Evolutionary conservation across 2,888 invertebrate genomes (phyloP).

Genomic region (Schrankia costaestrigalis): DNA sequence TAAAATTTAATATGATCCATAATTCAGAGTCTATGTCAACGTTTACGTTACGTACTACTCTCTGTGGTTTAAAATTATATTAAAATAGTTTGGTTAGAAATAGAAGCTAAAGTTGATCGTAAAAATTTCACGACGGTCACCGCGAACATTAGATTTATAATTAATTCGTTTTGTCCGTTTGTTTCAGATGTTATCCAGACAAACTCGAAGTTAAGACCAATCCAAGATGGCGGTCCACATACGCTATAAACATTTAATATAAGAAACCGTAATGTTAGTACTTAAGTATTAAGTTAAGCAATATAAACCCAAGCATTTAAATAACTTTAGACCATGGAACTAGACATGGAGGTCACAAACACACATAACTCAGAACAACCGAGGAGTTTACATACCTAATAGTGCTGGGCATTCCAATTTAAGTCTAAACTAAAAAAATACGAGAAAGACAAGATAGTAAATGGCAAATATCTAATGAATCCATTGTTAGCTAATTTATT

Average conservation of each 20-base stretch:
- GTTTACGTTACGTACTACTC: slow-evolving; percentile 39
- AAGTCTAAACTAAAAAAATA: slow-evolving; percentile 51
- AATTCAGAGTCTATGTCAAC: slow-evolving; percentile 38
- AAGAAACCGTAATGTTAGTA: slow-evolving; percentile 75
- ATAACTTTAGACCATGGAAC: slow-evolving; percentile 38
- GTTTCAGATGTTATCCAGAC: slow-evolving; percentile 59
- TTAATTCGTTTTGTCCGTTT: slow-evolving; percentile 20
- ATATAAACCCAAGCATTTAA: slow-evolving; percentile 72
- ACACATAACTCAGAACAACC: slow-evolving; percentile 20
- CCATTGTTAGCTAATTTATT: slow-evolving; percentile 39
- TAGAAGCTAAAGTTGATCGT: slow-evolving; percentile 27
- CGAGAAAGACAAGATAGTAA: slow-evolving; percentile 61
- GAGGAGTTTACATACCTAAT: slow-evolving; percentile 24
- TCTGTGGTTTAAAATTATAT: slow-evolving; percentile 34
- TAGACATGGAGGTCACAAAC: slow-evolving; percentile 13
- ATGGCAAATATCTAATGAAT: slow-evolving; percentile 38
- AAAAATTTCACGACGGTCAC: slow-evolving; percentile 19
- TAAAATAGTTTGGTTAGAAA: slow-evolving; percentile 35
- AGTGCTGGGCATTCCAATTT: slow-evolving; percentile 74
- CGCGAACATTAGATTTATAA: slow-evolving; percentile 5
- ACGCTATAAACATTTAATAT: slow-evolving; percentile 52
- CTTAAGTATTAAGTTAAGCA: slow-evolving; percentile 61
- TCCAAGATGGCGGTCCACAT: slow-evolving; percentile 51
- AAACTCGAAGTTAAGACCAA: slow-evolving; percentile 58
- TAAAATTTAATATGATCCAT: slow-evolving; percentile 34